Evolutionary conservation across 2,888 invertebrate species (phyloP).

Genomic region (Coleophora deauratella): DNA sequence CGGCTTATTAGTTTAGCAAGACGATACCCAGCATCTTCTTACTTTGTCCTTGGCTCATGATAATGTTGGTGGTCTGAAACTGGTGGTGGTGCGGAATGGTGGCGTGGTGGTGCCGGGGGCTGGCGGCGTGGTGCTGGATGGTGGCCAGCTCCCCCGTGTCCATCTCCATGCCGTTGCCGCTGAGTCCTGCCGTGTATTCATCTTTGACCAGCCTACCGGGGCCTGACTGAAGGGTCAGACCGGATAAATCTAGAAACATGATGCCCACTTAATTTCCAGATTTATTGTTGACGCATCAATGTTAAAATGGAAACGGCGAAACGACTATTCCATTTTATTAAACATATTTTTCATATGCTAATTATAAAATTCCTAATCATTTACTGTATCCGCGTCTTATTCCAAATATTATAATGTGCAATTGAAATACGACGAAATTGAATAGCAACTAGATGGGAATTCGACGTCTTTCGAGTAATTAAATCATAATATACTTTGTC

Average conservation of each 20-base stretch:
- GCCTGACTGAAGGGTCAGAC: conserved; percentile 89
- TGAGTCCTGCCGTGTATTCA: conserved; percentile 89
- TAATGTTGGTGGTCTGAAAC: conserved; percentile 60
- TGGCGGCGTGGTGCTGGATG: conserved; percentile 67
- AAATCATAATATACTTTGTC: too few relatives aligned
- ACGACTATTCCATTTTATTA: too few relatives aligned
- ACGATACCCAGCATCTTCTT: conserved; percentile 23
- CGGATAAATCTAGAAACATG: conserved; percentile 85
- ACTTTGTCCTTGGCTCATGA: conserved; percentile 68
- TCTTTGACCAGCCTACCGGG: conserved; percentile 92
- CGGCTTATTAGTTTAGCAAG: too few relatives aligned
- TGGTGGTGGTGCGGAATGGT: conserved; percentile 62
- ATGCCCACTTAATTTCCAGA: not conserved
- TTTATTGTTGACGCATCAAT: not conserved
- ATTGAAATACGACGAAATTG: too few relatives aligned
- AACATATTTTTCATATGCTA: too few relatives aligned
- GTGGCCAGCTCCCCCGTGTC: conserved; percentile 64
- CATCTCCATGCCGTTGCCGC: conserved; percentile 75
- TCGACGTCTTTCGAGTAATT: too few relatives aligned
- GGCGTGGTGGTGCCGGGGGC: conserved; percentile 61
- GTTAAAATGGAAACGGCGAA: too few relatives aligned
- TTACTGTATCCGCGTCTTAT: too few relatives aligned
- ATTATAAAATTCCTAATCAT: too few relatives aligned
- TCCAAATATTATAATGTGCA: too few relatives aligned
- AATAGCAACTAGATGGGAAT: too few relatives aligned